phyloP scores from a whole-genome alignment of 1,140 invertebrate genomes.

The Octopus sinensis region DNA sequence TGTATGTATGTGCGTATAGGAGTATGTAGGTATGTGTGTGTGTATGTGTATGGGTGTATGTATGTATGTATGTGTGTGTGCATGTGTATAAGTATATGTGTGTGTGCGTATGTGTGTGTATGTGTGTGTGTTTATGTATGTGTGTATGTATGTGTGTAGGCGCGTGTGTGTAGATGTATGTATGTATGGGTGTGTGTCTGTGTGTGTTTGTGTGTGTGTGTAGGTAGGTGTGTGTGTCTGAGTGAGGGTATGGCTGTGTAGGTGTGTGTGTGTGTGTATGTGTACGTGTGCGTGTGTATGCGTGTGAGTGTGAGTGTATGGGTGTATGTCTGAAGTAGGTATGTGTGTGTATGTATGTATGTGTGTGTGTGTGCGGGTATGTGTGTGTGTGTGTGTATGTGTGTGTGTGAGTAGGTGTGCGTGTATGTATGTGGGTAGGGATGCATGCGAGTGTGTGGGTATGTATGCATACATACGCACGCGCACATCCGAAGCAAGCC shows the following conservation, averaged over 20 bases:
- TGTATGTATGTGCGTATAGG: background rate
- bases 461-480: background rate
- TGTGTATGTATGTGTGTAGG: background rate
- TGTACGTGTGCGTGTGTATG: background rate
- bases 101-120: background rate
- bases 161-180: background rate
- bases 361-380: background rate
- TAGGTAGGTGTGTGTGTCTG: too few species aligned
- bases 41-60: background rate
- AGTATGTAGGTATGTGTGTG: background rate
- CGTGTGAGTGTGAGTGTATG: background rate
- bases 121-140: background rate
- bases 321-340: background rate
- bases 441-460: background rate
- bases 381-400: background rate
- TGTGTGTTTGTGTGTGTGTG: too few species aligned
- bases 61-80: background rate
- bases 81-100: background rate
- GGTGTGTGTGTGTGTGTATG: background rate
- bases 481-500: background rate
- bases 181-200: too few species aligned
- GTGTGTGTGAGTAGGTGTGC: background rate
- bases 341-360: background rate
- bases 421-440: background rate
- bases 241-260: too few species aligned